These are phyloP conservation scores for Orchestia grillus DNA, from an alignment of 1,140 invertebrate genomes.

Conservation along the genomic window DNA sequence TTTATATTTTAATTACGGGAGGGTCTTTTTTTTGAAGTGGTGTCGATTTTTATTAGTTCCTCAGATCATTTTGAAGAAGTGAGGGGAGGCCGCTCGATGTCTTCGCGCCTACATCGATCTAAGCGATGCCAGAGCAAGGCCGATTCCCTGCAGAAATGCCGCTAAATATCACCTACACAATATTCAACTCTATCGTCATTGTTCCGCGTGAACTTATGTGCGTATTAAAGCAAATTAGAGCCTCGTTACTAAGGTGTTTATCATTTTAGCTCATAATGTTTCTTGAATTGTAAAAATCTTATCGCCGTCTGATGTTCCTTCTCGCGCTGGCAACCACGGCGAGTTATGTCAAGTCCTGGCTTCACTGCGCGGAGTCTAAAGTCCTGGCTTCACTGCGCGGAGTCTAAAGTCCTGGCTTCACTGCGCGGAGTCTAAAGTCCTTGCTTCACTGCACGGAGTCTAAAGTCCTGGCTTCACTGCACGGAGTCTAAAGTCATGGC, in stretches of 20 bases:
- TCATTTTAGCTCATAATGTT: not conserved
- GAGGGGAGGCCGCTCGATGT: not conserved
- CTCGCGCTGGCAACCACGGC: not conserved
- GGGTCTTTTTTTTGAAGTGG: conserved; percentile 42
- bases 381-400: too few species aligned
- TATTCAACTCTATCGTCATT: not conserved
- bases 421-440: too few species aligned
- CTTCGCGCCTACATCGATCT: not conserved
- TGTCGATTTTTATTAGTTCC: conserved; percentile 55
- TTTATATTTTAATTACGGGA: conserved; percentile 49
- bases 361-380: too few species aligned
- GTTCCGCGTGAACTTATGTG: not conserved
- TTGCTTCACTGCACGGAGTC: too few species aligned
- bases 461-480: too few species aligned
- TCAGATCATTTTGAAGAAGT: conserved; percentile 47
- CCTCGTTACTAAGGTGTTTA: too few species aligned
- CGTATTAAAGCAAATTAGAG: too few species aligned
- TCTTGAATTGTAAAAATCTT: not conserved
- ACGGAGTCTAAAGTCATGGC: too few species aligned
- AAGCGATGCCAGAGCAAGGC: not conserved
- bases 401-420: too few species aligned
- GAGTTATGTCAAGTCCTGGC: too few species aligned
- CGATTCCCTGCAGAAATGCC: not conserved
- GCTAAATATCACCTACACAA: not conserved
- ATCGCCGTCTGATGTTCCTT: too few species aligned